These are phyloP conservation scores for Crenichthys baileyi DNA, from an alignment of 2,797 vertebrate species.

Conservation along the genomic window DNA sequence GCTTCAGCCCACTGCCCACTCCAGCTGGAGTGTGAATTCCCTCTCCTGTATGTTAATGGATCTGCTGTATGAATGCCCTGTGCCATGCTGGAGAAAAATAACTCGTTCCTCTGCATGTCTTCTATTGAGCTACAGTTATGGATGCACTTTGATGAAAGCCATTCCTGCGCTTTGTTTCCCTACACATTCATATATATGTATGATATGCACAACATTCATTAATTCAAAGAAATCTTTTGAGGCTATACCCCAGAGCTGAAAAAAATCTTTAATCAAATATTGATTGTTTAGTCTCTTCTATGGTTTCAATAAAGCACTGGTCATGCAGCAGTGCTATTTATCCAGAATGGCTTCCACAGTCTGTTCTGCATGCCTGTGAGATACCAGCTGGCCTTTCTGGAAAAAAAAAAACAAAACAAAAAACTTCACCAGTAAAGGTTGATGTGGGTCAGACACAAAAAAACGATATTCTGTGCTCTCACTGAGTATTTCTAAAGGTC, in stretches of 20 bases:
- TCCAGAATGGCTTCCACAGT: conserved; percentile 7
- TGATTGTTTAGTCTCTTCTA: conserved; percentile 60
- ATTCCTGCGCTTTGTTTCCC: conserved; percentile 27
- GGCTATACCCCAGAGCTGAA: conserved; percentile 31
- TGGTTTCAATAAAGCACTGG: conserved; percentile 58
- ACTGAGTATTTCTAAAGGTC: conserved; percentile 70
- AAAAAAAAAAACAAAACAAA: conserved; percentile 19
- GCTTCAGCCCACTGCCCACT: conserved; percentile 68
- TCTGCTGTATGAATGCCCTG: conserved; percentile 59
- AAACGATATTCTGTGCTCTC: conserved; percentile 45
- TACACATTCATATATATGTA: conserved; percentile 70
- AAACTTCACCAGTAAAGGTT: conserved; percentile 51
- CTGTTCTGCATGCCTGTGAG: conserved; percentile 14
- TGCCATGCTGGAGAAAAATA: conserved; percentile 49
- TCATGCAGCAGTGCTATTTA: conserved; percentile 46
- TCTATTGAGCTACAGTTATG: conserved; percentile 63
- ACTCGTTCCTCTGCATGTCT: conserved; percentile 60
- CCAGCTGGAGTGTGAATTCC: conserved; percentile 78
- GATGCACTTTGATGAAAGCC: conserved; percentile 75
- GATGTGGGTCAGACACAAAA: conserved; percentile 58
- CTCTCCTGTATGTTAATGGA: conserved; percentile 76
- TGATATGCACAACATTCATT: conserved; percentile 59
- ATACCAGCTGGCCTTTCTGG: conserved; percentile 55
- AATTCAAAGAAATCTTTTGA: conserved; percentile 60
- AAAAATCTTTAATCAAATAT: conserved; percentile 76